A percentile compares a stretch with the other conserved stretches of the same genome.
Conservation (phyloP, 1,140 invertebrate species). For the Rhagoletis pomonella region DNA sequence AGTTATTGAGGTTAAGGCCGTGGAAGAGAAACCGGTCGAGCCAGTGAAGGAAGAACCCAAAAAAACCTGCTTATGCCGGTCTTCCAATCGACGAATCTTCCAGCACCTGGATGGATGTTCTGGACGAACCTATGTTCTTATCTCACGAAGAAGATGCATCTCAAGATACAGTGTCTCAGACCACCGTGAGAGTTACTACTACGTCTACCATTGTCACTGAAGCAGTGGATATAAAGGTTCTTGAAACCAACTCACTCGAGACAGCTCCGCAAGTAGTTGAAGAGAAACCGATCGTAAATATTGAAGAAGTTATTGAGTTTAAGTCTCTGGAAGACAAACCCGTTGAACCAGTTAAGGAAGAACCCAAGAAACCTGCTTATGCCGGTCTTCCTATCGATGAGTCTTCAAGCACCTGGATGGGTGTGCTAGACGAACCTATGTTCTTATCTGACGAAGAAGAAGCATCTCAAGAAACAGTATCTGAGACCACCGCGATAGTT, state of each 20-base stretch:
- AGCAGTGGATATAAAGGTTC: not conserved
- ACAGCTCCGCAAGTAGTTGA: not conserved
- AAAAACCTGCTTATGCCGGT: constrained; percentile 66
- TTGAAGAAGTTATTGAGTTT: not conserved
- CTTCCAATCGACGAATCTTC: no score
- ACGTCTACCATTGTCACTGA: not conserved
- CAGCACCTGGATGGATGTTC: not conserved
- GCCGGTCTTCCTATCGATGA: constrained; percentile 75
- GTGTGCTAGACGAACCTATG: constrained; percentile 76
- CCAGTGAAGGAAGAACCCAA: constrained; percentile 20
- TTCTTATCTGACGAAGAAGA: constrained; percentile 74
- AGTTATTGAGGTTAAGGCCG: no score
- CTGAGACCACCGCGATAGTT: not conserved
- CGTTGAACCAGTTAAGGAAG: not conserved
- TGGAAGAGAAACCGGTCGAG: no score
- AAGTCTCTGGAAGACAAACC: not conserved
- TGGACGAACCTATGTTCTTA: not conserved
- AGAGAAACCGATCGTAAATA: not conserved
- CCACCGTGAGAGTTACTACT: not conserved
- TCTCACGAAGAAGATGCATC: not conserved
- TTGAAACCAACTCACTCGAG: not conserved
- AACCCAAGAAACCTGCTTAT: constrained; percentile 66
- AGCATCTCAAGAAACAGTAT: not conserved
- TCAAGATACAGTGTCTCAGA: not conserved
- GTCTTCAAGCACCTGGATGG: constrained; percentile 75